Conservation (phyloP, 2,888 invertebrate species). For the Hofmannophila pseudospretella region DNA sequence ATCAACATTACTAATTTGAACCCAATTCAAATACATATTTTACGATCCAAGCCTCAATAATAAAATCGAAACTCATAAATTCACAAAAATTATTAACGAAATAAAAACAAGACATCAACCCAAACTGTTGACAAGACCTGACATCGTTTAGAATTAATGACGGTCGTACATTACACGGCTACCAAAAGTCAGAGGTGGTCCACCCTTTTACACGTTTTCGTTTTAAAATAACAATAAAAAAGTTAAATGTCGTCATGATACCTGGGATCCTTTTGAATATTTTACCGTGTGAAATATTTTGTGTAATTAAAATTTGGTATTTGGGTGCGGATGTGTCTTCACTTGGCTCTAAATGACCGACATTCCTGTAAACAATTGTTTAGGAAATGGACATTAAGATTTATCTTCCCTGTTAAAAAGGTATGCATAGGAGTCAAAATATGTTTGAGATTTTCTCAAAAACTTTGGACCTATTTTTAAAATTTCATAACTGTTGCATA, state of each 20-base stretch:
- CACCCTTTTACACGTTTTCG: slow-evolving; percentile 46
- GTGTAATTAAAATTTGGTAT: slow-evolving; percentile 50
- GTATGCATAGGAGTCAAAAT: too few species aligned
- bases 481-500: too few species aligned
- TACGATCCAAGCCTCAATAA: slow-evolving; percentile 1
- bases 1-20: slow-evolving; percentile 2
- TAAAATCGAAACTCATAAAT: slow-evolving; percentile 42
- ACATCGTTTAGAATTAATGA: slow-evolving; percentile 68
- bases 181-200: slow-evolving; percentile 72
- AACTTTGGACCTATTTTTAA: too few species aligned
- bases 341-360: background rate
- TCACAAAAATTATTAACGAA: slow-evolving; percentile 44
- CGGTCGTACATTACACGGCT: slow-evolving; percentile 57
- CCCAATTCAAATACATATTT: slow-evolving; percentile 6
- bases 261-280: slow-evolving; percentile 31
- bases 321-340: slow-evolving; percentile 13
- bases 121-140: slow-evolving; percentile 70
- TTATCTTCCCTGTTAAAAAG: too few species aligned
- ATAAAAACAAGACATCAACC: slow-evolving; percentile 45
- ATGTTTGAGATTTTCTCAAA: too few species aligned
- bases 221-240: slow-evolving; percentile 30
- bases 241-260: slow-evolving; percentile 34
- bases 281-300: slow-evolving; percentile 53
- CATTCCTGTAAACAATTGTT: background rate
- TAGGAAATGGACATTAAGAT: too few species aligned